Evolutionary conservation across 2,888 invertebrate genomes (phyloP).

Genomic region (Orthosia cruda): DNA sequence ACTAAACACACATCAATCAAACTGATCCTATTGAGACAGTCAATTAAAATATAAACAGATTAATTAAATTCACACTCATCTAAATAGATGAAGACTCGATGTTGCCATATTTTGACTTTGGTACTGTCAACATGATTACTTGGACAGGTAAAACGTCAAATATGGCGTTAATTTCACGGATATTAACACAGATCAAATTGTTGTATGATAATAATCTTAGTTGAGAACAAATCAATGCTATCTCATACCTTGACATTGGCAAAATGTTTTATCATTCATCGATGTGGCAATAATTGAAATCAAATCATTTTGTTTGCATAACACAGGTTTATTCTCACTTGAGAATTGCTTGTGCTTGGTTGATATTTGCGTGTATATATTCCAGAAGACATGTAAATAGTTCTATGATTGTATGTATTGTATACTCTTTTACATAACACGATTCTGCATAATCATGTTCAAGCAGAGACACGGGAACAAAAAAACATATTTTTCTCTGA

Average conservation of each 20-base stretch:
- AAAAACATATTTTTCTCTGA: constrained; percentile 13
- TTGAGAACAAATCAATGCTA: too few relatives aligned
- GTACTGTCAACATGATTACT: neutral
- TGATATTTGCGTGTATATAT: neutral
- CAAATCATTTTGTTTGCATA: neutral
- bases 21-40: too few relatives aligned
- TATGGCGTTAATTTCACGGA: neutral
- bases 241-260: too few relatives aligned
- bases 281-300: neutral
- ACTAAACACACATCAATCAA: too few relatives aligned
- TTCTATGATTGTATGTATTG: neutral
- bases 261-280: too few relatives aligned
- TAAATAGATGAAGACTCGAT: neutral
- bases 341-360: neutral
- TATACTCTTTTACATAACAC: constrained; percentile 6
- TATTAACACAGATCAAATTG: too few relatives aligned
- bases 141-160: neutral
- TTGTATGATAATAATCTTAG: too few relatives aligned
- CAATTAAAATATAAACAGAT: too few relatives aligned
- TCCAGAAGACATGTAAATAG: neutral
- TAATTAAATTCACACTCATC: neutral
- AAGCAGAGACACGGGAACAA: neutral
- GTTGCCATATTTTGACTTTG: neutral
- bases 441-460: constrained; percentile 18
- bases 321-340: neutral